Evolutionary conservation across 1,140 invertebrate species (phyloP).

Genomic region (Scylla paramamosain): DNA sequence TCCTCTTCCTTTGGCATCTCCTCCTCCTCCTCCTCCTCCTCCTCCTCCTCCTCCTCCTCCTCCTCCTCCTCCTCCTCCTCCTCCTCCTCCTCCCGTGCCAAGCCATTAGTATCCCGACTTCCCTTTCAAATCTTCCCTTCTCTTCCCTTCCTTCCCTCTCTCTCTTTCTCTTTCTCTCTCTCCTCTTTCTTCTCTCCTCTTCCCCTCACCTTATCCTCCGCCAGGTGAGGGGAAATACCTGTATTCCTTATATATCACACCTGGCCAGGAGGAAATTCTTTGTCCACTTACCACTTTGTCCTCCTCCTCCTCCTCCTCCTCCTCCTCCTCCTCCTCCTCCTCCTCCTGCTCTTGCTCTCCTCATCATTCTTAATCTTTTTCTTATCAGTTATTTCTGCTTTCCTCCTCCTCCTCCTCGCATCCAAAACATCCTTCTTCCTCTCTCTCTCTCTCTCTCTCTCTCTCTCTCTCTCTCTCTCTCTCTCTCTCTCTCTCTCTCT

Average conservation of each 20-base stretch:
- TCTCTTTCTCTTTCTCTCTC: neutral
- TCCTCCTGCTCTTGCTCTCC: too few species aligned
- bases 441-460: neutral
- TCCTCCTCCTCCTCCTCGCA: neutral
- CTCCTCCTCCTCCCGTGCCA: neutral
- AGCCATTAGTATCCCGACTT: neutral
- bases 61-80: neutral
- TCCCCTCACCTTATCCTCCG: neutral
- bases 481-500: constrained; percentile 33
- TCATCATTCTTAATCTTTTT: neutral
- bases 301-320: too few species aligned
- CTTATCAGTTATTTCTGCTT: neutral
- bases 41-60: too few species aligned
- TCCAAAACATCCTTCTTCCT: neutral
- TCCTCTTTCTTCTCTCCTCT: neutral
- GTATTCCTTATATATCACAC: too few species aligned
- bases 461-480: constrained; percentile 31
- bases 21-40: neutral
- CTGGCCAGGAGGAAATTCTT: too few species aligned
- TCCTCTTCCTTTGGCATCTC: neutral
- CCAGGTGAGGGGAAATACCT: too few species aligned
- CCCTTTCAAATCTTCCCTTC: neutral
- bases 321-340: too few species aligned
- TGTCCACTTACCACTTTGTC: too few species aligned
- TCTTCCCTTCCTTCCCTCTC: neutral